Evolutionary conservation across 2,888 invertebrate species (phyloP).

Genomic region (Pteria penguin): DNA sequence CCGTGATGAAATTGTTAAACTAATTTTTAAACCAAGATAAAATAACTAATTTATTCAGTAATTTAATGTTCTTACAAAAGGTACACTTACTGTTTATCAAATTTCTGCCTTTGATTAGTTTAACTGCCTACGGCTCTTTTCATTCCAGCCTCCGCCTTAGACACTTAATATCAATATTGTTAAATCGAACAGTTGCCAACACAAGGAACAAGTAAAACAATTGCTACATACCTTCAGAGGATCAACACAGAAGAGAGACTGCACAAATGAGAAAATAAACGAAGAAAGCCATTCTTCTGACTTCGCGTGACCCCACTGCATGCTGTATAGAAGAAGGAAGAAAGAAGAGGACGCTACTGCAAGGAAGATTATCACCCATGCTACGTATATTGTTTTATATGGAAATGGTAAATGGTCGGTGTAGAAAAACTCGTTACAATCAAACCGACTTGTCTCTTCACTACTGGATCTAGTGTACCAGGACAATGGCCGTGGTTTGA

Average conservation of each 20-base stretch:
- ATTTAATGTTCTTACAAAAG: no score
- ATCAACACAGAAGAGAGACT: conserved; percentile 57
- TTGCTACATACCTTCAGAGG: conserved; percentile 50
- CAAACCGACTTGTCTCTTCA: background rate
- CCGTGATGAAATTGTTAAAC: no score
- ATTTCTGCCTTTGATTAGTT: no score
- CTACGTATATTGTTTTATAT: conserved; percentile 54
- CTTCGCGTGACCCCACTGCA: conserved; percentile 59
- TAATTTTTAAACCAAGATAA: no score
- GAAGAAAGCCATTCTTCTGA: conserved; percentile 59
- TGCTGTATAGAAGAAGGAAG: conserved; percentile 59
- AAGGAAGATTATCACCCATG: conserved; percentile 52
- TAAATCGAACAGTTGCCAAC: no score
- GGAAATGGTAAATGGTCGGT: conserved; percentile 40
- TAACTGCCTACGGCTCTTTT: no score
- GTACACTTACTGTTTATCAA: no score
- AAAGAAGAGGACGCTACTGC: conserved; percentile 53
- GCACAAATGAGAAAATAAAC: conserved; percentile 53
- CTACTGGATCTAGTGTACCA: background rate
- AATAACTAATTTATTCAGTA: no score
- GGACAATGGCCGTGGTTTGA: background rate
- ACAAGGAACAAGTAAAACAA: background rate
- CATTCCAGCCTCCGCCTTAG: no score
- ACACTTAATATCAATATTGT: no score
- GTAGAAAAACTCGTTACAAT: background rate